A percentile compares a stretch with the other conserved stretches of the same genome.
phyloP scores from a whole-genome alignment of 2,797 vertebrate genomes.

The Chrysolophus pictus region DNA sequence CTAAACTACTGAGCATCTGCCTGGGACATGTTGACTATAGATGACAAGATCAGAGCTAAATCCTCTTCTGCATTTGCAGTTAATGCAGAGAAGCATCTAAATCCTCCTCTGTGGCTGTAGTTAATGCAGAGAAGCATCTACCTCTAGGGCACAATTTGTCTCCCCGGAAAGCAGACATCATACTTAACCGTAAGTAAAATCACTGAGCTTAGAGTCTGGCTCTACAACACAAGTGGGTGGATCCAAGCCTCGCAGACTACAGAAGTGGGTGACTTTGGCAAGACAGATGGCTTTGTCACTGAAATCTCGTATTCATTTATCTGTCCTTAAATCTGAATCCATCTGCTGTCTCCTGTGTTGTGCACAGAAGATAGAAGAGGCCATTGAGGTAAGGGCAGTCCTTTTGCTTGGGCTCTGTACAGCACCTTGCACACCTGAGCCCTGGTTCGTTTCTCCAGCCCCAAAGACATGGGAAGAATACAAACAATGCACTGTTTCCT shows the following conservation, averaged over 20 bases:
- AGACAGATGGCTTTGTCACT: constrained; percentile 67
- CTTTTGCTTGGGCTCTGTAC: neutral
- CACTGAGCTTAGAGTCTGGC: constrained; percentile 48
- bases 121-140: neutral
- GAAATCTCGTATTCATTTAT: constrained; percentile 18
- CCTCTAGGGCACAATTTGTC: neutral
- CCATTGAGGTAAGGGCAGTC: neutral
- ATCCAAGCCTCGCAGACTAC: constrained; percentile 45
- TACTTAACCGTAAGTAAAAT: constrained; percentile 5
- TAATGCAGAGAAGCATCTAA: neutral
- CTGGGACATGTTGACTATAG: neutral
- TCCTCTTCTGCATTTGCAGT: neutral
- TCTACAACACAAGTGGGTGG: constrained; percentile 55
- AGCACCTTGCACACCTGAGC: neutral
- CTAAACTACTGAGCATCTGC: neutral
- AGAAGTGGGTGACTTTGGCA: constrained; percentile 68
- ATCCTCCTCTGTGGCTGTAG: neutral
- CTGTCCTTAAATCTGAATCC: constrained; percentile 46
- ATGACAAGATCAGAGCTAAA: neutral
- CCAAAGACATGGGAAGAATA: neutral
- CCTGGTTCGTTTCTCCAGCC: accelerated
- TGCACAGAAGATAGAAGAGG: neutral
- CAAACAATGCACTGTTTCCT: neutral
- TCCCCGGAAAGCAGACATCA: neutral
- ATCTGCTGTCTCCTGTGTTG: constrained; percentile 36